Conservation (phyloP, 2,888 invertebrate species). For the Tipula vernalis region DNA sequence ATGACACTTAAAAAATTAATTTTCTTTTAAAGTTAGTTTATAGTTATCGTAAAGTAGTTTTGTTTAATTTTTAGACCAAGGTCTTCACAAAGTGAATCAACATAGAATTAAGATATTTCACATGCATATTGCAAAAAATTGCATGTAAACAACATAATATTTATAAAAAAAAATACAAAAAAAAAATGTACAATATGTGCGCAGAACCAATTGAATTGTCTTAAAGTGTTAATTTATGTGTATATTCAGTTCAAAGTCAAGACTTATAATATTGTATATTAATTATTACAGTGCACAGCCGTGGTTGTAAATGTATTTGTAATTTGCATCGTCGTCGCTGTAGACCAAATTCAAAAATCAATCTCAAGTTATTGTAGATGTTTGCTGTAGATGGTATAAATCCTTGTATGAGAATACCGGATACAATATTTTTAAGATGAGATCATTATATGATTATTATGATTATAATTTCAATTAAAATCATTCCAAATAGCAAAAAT, state of each 20-base stretch:
- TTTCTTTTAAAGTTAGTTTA: neutral
- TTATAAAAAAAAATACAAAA: too few relatives aligned
- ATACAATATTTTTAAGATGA: neutral
- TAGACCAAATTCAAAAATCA: neutral
- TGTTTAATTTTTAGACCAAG: neutral
- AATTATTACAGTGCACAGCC: too few relatives aligned
- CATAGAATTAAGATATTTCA: neutral
- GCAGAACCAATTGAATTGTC: neutral
- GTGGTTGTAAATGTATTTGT: too few relatives aligned
- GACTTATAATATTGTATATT: neutral
- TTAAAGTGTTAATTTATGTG: neutral
- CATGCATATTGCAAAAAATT: neutral
- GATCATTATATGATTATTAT: neutral
- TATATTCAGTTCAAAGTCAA: neutral
- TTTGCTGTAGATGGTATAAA: neutral
- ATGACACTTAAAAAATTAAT: neutral
- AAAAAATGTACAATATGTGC: neutral
- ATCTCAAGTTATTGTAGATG: neutral
- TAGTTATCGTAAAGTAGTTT: neutral
- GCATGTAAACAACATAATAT: neutral
- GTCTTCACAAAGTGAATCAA: neutral
- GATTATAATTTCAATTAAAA: neutral
- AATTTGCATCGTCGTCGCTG: neutral
- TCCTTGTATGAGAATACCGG: neutral
- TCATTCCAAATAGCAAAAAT: neutral